A percentile compares a stretch with the other conserved stretches of the same genome.
Conservation (phyloP, 2,888 invertebrate species). For the Ormia ochracea region DNA sequence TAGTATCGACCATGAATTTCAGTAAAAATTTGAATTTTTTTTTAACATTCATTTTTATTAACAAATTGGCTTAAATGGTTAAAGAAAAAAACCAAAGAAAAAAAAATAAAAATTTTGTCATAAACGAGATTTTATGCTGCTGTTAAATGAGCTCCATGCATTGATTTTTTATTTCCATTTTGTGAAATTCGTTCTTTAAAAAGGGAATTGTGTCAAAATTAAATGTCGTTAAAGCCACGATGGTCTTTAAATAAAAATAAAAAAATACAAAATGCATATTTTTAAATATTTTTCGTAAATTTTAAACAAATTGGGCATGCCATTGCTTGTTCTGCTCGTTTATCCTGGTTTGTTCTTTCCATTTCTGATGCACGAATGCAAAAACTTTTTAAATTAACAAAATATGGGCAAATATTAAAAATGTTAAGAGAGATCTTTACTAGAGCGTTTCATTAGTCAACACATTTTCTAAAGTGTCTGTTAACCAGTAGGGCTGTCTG, state of each 20-base stretch:
- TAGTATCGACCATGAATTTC: conserved; percentile 75
- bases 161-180: conserved; percentile 15
- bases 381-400: no score
- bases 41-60: conserved; percentile 38
- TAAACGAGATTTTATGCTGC: conserved; percentile 20
- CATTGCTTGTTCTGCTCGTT: no score
- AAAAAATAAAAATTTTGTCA: neutral
- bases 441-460: no score
- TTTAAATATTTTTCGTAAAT: no score
- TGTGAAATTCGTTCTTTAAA: neutral
- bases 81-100: conserved; percentile 22
- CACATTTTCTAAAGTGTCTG: no score
- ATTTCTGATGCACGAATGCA: no score
- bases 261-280: no score
- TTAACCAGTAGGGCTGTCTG: no score
- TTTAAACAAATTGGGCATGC: no score
- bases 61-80: conserved; percentile 30
- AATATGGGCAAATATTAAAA: no score
- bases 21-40: conserved; percentile 75
- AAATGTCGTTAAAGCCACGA: neutral
- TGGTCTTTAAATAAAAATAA: neutral
- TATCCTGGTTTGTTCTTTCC: no score
- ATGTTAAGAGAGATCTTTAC: no score
- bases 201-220: conserved; percentile 15
- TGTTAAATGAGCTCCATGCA: neutral